A percentile compares a stretch with the other conserved stretches of the same genome.
Conservation (phyloP, 1,140 invertebrate species). For the Drosophila leontia region DNA sequence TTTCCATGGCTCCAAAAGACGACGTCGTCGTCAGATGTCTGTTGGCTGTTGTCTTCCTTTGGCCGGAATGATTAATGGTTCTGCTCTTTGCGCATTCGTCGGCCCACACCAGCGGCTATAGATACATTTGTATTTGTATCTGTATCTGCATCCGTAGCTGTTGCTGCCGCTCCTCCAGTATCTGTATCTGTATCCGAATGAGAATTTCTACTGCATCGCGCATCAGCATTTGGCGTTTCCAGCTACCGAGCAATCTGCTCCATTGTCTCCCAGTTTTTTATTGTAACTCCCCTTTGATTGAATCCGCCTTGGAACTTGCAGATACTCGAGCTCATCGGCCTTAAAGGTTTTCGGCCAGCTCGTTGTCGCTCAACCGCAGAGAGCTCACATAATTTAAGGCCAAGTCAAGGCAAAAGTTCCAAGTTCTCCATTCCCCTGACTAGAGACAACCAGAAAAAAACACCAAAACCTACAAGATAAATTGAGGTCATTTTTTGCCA, state of each 20-base stretch:
- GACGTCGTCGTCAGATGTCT: slow-evolving; percentile 65
- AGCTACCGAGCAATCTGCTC: slow-evolving; percentile 57
- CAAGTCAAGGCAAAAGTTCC: slow-evolving; percentile 53
- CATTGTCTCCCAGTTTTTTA: slow-evolving; percentile 46
- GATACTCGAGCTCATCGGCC: slow-evolving; percentile 35
- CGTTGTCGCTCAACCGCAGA: slow-evolving; percentile 51
- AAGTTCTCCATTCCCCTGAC: slow-evolving; percentile 16
- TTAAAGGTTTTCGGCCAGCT: slow-evolving; percentile 63
- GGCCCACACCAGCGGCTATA: slow-evolving; percentile 53
- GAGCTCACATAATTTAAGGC: slow-evolving; percentile 66
- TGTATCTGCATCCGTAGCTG: slow-evolving; percentile 37
- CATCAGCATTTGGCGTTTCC: slow-evolving; percentile 61
- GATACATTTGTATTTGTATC: slow-evolving; percentile 24
- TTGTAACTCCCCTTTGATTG: slow-evolving; percentile 62
- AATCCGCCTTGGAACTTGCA: slow-evolving; percentile 66
- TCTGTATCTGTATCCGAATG: slow-evolving; percentile 54
- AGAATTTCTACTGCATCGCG: slow-evolving; percentile 68
- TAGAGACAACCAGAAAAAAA: slow-evolving; percentile 12
- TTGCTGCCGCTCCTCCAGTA: slow-evolving; percentile 41
- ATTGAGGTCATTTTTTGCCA: slow-evolving; percentile 83
- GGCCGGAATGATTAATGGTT: slow-evolving; percentile 83
- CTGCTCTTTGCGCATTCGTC: slow-evolving; percentile 73
- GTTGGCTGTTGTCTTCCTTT: slow-evolving; percentile 71
- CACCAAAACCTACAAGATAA: slow-evolving; percentile 73
- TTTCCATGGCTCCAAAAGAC: slow-evolving; percentile 64